Evolutionary conservation across 2,113 vertebrate species (phyloP).

Genomic region (Rhynchopsitta pachyrhyncha): DNA sequence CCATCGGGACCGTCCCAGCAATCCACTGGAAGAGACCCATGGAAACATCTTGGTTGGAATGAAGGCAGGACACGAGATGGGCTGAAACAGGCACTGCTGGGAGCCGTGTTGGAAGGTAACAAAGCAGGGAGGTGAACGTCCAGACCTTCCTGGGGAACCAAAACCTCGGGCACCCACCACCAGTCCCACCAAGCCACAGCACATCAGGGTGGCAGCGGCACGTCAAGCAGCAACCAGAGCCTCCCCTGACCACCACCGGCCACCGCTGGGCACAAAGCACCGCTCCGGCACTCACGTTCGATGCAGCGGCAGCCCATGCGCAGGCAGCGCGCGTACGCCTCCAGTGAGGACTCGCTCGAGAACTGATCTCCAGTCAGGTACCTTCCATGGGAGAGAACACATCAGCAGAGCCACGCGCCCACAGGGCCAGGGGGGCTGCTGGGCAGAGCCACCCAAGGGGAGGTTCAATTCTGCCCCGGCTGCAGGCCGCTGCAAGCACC

Average conservation of each 20-base stretch:
- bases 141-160: neutral
- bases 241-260: neutral
- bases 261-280: rapidly evolving
- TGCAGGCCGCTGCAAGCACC: neutral
- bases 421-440: rapidly evolving
- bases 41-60: neutral
- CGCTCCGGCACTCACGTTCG: slow-evolving; percentile 79
- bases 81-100: neutral
- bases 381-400: slow-evolving; percentile 67
- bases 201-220: rapidly evolving
- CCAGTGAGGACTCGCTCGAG: slow-evolving; percentile 96
- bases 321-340: slow-evolving; percentile 95
- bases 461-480: neutral
- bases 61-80: neutral
- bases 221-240: rapidly evolving
- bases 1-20: slow-evolving; percentile 98
- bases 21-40: slow-evolving; percentile 84
- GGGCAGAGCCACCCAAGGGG: rapidly evolving
- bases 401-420: neutral
- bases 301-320: slow-evolving; percentile 98
- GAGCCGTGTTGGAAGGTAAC: rapidly evolving
- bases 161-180: rapidly evolving
- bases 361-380: slow-evolving; percentile 99
- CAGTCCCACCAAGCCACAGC: neutral
- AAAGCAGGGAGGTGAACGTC: neutral